These are phyloP conservation scores for Melanotaenia pygmaea DNA, from an alignment of 2,797 vertebrate species.

Conservation along the genomic window DNA sequence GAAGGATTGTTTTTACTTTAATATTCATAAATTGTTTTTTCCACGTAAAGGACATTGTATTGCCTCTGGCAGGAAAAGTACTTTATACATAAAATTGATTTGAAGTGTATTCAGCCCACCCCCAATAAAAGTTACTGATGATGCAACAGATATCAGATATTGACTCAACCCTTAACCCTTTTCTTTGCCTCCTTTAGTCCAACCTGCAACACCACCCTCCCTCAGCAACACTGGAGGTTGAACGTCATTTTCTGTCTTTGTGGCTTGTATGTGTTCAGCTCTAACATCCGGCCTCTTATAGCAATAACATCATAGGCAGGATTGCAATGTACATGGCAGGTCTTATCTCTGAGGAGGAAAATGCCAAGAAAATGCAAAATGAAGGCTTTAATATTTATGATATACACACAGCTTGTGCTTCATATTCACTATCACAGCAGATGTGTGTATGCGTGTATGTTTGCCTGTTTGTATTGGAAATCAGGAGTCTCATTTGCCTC, in stretches of 20 bases:
- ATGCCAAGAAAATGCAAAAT: slow-evolving; percentile 74
- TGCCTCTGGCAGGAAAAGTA: no score
- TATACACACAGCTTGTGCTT: slow-evolving; percentile 41
- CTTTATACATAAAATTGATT: no score
- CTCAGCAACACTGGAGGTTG: slow-evolving; percentile 52
- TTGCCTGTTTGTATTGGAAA: slow-evolving; percentile 56
- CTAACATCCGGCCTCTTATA: slow-evolving; percentile 48
- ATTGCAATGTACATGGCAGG: slow-evolving; percentile 69
- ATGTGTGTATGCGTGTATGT: slow-evolving; percentile 19
- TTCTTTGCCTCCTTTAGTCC: background rate
- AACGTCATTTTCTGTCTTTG: slow-evolving; percentile 66
- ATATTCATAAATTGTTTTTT: no score
- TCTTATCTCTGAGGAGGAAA: slow-evolving; percentile 60
- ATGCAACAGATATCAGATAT: slow-evolving; percentile 11
- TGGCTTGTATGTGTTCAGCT: slow-evolving; percentile 60
- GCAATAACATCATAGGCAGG: slow-evolving; percentile 64
- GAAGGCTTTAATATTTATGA: slow-evolving; percentile 77
- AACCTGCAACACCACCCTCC: slow-evolving; percentile 30
- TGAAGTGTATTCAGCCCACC: background rate
- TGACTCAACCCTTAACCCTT: slow-evolving; percentile 9
- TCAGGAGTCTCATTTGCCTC: slow-evolving; percentile 69
- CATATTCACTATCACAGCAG: slow-evolving; percentile 30
- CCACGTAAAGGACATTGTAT: no score
- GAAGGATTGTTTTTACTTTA: no score
- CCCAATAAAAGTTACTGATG: background rate